Evolutionary conservation across 2,797 vertebrate species (phyloP).

Genomic region (Limosa lapponica): DNA sequence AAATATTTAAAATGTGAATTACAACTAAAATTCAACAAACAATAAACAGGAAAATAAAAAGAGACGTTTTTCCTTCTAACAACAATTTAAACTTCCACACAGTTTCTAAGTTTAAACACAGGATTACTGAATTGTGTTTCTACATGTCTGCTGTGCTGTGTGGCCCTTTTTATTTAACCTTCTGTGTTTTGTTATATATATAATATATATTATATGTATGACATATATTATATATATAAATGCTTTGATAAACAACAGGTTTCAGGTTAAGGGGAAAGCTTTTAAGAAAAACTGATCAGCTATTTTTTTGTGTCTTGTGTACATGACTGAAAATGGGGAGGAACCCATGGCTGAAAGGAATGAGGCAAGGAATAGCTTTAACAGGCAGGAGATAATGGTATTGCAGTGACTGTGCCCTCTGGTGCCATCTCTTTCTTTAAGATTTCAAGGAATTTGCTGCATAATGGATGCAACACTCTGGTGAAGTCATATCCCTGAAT

Average conservation of each 20-base stretch:
- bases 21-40: slow-evolving; percentile 7
- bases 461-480: neutral
- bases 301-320: neutral
- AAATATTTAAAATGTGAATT: slow-evolving; percentile 11
- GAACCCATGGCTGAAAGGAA: slow-evolving; percentile 15
- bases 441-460: slow-evolving; percentile 3
- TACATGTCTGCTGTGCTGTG: slow-evolving; percentile 12
- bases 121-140: slow-evolving; percentile 32
- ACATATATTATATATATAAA: neutral
- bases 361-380: neutral
- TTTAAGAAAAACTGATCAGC: neutral
- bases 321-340: slow-evolving; percentile 5
- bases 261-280: slow-evolving; percentile 35
- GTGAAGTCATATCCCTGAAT: neutral
- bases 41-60: neutral
- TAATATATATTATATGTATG: slow-evolving; percentile 14
- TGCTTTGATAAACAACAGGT: neutral
- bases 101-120: slow-evolving; percentile 42
- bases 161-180: slow-evolving; percentile 38
- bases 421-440: neutral
- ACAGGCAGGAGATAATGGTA: neutral
- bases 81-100: slow-evolving; percentile 17
- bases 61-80: neutral
- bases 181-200: slow-evolving; percentile 1
- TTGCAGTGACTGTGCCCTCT: neutral